Conservation (phyloP, 2,113 vertebrate species). For the Sporophila hypoxantha region DNA sequence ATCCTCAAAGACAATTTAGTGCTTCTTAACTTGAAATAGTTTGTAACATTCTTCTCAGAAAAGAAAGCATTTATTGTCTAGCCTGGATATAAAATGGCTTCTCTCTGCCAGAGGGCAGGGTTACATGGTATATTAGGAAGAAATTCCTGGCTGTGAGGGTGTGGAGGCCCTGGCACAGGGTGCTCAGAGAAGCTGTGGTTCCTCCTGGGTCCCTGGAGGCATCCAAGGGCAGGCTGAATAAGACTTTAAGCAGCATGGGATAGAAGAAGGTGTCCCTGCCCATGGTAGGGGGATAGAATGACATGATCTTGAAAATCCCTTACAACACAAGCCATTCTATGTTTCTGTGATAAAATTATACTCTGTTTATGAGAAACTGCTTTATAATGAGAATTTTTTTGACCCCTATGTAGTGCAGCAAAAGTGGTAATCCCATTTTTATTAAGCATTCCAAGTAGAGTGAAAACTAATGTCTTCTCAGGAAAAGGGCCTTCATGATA, state of each 20-base stretch:
- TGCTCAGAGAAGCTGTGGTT: neutral
- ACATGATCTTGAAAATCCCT: neutral
- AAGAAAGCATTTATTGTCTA: neutral
- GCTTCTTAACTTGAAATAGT: neutral
- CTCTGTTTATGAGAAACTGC: neutral
- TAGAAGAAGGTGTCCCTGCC: neutral
- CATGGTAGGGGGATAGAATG: neutral
- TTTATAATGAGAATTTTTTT: neutral
- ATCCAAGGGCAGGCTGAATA: fast-evolving
- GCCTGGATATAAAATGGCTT: neutral
- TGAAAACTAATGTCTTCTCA: neutral
- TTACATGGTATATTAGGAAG: fast-evolving
- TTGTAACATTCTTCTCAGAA: neutral
- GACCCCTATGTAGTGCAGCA: neutral
- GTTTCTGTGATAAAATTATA: neutral
- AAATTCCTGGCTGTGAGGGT: fast-evolving
- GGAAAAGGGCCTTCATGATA: neutral
- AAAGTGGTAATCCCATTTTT: neutral
- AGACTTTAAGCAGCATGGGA: fast-evolving
- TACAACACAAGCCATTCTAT: neutral
- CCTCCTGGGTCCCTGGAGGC: neutral
- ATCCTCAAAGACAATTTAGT: neutral
- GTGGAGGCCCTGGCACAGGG: neutral
- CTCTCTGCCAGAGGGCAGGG: too few species aligned
- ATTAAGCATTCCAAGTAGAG: neutral